Conservation (phyloP, 2,113 vertebrate genomes). For the Aspidoscelis tigris region DNA sequence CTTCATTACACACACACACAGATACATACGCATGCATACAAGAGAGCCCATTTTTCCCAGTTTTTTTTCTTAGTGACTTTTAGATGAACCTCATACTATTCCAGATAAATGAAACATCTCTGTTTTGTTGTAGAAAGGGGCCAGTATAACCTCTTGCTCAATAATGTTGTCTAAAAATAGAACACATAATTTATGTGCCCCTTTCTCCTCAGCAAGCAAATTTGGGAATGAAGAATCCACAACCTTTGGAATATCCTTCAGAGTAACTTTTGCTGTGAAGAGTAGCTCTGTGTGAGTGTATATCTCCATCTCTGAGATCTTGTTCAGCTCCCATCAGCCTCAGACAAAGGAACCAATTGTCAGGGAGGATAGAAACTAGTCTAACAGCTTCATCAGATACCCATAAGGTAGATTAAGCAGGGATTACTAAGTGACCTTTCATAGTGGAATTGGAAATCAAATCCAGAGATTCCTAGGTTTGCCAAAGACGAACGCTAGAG, state of each 20-base stretch:
- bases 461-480: slow-evolving; percentile 6
- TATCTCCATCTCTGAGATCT: too few relatives aligned
- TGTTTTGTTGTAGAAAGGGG: slow-evolving; percentile 10
- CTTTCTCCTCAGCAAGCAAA: slow-evolving; percentile 37
- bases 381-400: too few relatives aligned
- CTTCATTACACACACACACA: too few relatives aligned
- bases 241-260: slow-evolving; percentile 39
- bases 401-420: too few relatives aligned
- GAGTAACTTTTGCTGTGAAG: slow-evolving; percentile 44
- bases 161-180: slow-evolving; percentile 35
- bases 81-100: slow-evolving; percentile 1
- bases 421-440: too few relatives aligned
- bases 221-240: slow-evolving; percentile 30
- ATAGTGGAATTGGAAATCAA: too few relatives aligned
- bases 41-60: too few relatives aligned
- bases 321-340: too few relatives aligned
- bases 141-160: slow-evolving; percentile 25
- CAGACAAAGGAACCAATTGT: too few relatives aligned
- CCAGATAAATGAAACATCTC: background rate
- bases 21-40: too few relatives aligned
- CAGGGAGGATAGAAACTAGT: too few relatives aligned
- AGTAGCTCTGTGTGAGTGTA: background rate
- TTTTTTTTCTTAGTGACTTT: too few relatives aligned
- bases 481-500: slow-evolving; percentile 51
- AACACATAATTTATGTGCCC: slow-evolving; percentile 22